phyloP scores from a whole-genome alignment of 2,888 invertebrate genomes.

The Hymenopus coronatus region DNA sequence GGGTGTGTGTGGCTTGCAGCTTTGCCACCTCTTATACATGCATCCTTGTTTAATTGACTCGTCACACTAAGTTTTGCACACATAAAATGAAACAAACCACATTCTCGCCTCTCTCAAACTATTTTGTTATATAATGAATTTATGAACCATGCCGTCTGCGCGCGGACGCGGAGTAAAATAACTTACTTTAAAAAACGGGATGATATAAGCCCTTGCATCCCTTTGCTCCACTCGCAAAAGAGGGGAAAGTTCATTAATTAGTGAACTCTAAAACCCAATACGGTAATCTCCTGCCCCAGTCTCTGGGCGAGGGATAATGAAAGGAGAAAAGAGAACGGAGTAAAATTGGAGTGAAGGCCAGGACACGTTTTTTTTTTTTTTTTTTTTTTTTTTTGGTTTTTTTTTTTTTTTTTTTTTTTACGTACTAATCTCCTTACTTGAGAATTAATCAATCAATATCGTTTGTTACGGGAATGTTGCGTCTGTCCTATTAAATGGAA shows the following conservation, averaged over 20 bases:
- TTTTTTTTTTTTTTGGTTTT: no score
- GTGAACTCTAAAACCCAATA: not conserved
- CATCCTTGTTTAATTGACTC: not conserved
- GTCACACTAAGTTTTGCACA: not conserved
- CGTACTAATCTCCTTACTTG: not conserved
- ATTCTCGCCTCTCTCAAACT: not conserved
- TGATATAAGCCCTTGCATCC: constrained; percentile 4
- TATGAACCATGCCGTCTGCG: not conserved
- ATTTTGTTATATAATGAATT: constrained; percentile 8
- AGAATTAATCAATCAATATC: constrained; percentile 15
- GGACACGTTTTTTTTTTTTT: not conserved
- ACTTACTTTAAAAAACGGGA: constrained; percentile 1
- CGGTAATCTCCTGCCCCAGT: not conserved
- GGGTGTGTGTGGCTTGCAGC: not conserved
- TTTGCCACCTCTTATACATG: not conserved
- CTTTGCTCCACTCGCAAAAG: not conserved
- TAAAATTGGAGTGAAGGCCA: not conserved
- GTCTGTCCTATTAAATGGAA: not conserved
- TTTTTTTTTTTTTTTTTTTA: no score
- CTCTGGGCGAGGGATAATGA: not conserved
- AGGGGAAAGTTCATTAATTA: not conserved
- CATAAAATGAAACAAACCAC: constrained; percentile 2
- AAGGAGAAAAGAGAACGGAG: not conserved
- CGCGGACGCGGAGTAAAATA: not conserved
- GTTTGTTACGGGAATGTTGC: not conserved